These are phyloP conservation scores for Drosophila helvetica DNA, from an alignment of 2,888 invertebrate species.

Conservation along the genomic window DNA sequence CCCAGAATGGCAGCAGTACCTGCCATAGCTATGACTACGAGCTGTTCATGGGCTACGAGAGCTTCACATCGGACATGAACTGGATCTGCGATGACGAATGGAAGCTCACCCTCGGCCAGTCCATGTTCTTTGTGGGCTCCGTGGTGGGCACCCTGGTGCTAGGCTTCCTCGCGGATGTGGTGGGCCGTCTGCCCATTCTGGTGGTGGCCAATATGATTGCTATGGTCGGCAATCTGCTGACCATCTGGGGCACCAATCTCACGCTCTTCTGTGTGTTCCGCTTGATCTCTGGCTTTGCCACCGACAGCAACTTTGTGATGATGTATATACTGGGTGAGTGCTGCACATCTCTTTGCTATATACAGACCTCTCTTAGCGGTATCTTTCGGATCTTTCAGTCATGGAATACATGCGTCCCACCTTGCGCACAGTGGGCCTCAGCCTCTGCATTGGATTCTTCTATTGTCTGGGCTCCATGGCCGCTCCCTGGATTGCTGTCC, in stretches of 20 bases:
- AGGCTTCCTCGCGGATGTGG: constrained; percentile 86
- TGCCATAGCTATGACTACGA: constrained; percentile 86
- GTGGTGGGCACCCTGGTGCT: constrained; percentile 86
- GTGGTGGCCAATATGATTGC: constrained; percentile 85
- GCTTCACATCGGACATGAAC: constrained; percentile 87
- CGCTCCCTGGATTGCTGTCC: constrained; percentile 85
- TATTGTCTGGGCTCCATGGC: constrained; percentile 86
- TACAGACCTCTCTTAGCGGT: neutral
- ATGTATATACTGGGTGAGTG: constrained; percentile 86
- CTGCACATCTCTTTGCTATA: neutral
- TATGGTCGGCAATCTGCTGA: constrained; percentile 85
- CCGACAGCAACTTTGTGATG: constrained; percentile 87
- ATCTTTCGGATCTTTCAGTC: constrained; percentile 81
- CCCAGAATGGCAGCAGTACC: constrained; percentile 14
- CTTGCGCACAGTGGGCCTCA: constrained; percentile 85
- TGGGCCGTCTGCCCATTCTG: constrained; percentile 86
- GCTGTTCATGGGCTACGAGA: constrained; percentile 85
- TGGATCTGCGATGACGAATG: constrained; percentile 87
- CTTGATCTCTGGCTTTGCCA: constrained; percentile 86
- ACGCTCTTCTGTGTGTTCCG: constrained; percentile 85
- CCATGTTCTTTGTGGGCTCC: constrained; percentile 87
- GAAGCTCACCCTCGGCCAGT: constrained; percentile 86
- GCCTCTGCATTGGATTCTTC: constrained; percentile 86
- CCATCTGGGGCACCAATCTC: constrained; percentile 84
- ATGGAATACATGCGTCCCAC: constrained; percentile 85